These are phyloP conservation scores for Drosophila nigrodunni DNA, from an alignment of 1,140 invertebrate genomes.

Conservation along the genomic window DNA sequence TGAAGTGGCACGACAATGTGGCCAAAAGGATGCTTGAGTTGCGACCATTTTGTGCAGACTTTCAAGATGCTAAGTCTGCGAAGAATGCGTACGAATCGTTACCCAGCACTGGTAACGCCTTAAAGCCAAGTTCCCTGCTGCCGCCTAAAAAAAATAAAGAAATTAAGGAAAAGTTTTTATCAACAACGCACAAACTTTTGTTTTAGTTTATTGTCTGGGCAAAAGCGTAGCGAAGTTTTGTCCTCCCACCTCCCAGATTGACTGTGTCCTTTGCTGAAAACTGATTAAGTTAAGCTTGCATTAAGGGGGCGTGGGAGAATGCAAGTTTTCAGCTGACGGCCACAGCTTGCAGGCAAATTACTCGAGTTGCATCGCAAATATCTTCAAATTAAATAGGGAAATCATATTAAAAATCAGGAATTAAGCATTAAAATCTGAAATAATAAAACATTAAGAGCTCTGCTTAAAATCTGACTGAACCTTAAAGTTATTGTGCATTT, in stretches of 20 bases:
- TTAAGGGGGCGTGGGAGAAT: slow-evolving; percentile 18
- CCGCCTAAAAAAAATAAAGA: too few relatives aligned
- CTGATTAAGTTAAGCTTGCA: slow-evolving; percentile 66
- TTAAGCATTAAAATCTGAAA: not conserved
- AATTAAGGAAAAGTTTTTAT: slow-evolving; percentile 58
- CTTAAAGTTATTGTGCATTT: not conserved
- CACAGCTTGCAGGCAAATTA: slow-evolving; percentile 45
- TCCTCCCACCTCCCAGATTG: not conserved
- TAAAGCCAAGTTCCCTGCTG: slow-evolving; percentile 17
- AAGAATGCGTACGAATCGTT: slow-evolving; percentile 19
- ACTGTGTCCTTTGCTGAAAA: slow-evolving; percentile 31
- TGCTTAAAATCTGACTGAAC: not conserved
- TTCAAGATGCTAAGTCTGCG: slow-evolving; percentile 21
- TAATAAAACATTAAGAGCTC: not conserved
- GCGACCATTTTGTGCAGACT: slow-evolving; percentile 14
- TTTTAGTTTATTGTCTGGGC: slow-evolving; percentile 77
- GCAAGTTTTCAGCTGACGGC: not conserved
- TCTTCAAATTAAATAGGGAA: slow-evolving; percentile 16
- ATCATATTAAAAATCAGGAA: not conserved
- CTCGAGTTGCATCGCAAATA: slow-evolving; percentile 40
- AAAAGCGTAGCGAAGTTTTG: slow-evolving; percentile 59
- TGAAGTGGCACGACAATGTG: slow-evolving; percentile 14
- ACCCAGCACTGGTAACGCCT: slow-evolving; percentile 10
- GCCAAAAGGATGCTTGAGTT: slow-evolving; percentile 20
- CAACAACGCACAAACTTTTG: slow-evolving; percentile 64